Conservation (phyloP, 2,797 vertebrate genomes). For the Argyrosomus regius region DNA sequence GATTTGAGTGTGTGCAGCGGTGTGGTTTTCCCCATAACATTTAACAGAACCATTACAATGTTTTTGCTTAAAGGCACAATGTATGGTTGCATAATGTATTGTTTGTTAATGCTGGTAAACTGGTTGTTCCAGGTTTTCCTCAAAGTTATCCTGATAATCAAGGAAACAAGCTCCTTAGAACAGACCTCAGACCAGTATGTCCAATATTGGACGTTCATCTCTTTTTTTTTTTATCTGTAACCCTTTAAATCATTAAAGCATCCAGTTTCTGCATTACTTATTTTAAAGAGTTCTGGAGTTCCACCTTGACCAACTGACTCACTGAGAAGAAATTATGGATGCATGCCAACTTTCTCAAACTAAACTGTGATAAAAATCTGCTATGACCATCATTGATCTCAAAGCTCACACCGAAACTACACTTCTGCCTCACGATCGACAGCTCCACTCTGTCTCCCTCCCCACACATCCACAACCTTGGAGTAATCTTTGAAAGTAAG, state of each 20-base stretch:
- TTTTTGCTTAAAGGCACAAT: not conserved
- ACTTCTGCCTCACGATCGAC: not conserved
- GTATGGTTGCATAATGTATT: not conserved
- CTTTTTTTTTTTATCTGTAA: not conserved
- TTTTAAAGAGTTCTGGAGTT: not conserved
- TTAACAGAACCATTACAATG: not conserved
- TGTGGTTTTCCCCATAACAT: not conserved
- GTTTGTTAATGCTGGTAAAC: not conserved
- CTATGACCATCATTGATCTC: not conserved
- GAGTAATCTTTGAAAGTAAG: not conserved
- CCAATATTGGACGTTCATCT: not conserved
- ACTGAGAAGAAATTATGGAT: not conserved
- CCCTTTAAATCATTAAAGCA: not conserved
- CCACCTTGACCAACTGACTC: not conserved
- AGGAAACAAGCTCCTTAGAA: not conserved
- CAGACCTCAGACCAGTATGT: not conserved
- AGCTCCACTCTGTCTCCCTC: not conserved
- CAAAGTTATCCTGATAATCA: not conserved
- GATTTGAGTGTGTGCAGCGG: not conserved
- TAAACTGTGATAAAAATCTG: not conserved
- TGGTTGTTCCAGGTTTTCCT: not conserved
- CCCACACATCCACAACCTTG: not conserved
- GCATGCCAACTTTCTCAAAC: not conserved
- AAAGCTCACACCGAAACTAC: not conserved
- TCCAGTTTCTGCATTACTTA: not conserved